Evolutionary conservation across 2,797 vertebrate species (phyloP), one percentile per base, ranked within the genome.

Genomic region (Geotria australis): DNA sequence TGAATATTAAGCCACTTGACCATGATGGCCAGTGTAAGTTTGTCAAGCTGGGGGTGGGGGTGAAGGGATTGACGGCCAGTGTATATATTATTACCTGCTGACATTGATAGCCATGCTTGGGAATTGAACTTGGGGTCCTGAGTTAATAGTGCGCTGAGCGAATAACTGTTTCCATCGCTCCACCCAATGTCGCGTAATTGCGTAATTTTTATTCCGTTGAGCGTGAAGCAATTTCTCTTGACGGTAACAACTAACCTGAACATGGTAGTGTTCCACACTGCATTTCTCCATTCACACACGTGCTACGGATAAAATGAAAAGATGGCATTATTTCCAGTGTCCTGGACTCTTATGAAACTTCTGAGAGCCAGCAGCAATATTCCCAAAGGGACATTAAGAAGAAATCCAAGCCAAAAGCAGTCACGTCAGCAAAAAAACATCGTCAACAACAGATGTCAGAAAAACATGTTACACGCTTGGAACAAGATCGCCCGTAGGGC

Each of bases 231-330:
- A 38, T 38, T 5, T 38, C 24, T 38, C 24, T 38, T 38, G 3
- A 55, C 24, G n/a, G 8, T 24, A n/a, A 55, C 7, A 24, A 47
- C 63, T 68, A 53, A 86, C 85, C 81, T 68, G 80, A 67, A 51
- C 83, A 89, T 3, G 69, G 68, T 47, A 64, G 61, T 1, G 61
- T 59, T 51, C 74, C 70, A 63, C 83, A 86, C 8, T 48, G 61
- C 83, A 89, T 81, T 56, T 70, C 65, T 48, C 81, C 83, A 8
- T 74, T 68, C 7, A 51, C 14, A 56, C 83, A 86, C 55, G 79
- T 80, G 62, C 82, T 91, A 69, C 48, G 59, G 48, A 13, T 59
- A 49, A 63, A 15, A 55, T n/a, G 51, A n/a, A 55, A n/a, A 55
- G n/a, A 55, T 15, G 15, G 24, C 24, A 38, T 38, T 38, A 38